Base-by-base conservation (phyloP, 2,113 vertebrate species). In the Origma solitaria region DNA sequence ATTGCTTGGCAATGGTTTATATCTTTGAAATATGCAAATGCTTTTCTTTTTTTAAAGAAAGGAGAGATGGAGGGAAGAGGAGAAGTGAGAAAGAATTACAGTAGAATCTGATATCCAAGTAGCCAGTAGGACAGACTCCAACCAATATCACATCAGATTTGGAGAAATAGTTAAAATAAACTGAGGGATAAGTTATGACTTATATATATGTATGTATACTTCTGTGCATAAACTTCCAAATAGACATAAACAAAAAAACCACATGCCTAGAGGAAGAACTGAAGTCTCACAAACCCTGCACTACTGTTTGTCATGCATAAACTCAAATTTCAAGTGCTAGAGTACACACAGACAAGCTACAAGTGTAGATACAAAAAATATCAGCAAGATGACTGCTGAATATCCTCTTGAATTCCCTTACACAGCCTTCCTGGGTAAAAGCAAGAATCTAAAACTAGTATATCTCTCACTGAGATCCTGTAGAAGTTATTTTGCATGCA, bases 11-110 rank as follows among this genome's bases (percentile, higher is more conserved):
- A 96, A 88, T 94, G 88, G 66, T 75, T 82, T 72, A 94, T 61
- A 53, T 95, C 95, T 98, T 97, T 76, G 68, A 97, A 96, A 97
- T 82, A 96, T 90, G 97, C 96, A 97, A 97, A 96, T 97, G 94
- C 92, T 95, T 97, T 96, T 97, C 88, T 94, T 97, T 96, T 96
- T 96, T 94, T 22, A n/a, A 56, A 85, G 97, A 94, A 95, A 83
- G 78, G 47, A 95, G 92, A 88, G 62, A 97, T 92, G 86, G 90
- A 97, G 88, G 92, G 42, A 87, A 91, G 65, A 77, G 38, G 88
- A 95, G 88, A 95, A 94, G 84, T 85, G 96, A 90, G 76, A 97
- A 97, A 96, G 94, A 96, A 96, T 86, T 94, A 96, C 77, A 95
- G 96, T 84, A 80, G 82, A 96, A 96, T 97, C 94, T 96, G 90